These are phyloP conservation scores for Monodelphis domestica DNA, from an alignment of 2,797 vertebrate species.

Conservation along the genomic window DNA sequence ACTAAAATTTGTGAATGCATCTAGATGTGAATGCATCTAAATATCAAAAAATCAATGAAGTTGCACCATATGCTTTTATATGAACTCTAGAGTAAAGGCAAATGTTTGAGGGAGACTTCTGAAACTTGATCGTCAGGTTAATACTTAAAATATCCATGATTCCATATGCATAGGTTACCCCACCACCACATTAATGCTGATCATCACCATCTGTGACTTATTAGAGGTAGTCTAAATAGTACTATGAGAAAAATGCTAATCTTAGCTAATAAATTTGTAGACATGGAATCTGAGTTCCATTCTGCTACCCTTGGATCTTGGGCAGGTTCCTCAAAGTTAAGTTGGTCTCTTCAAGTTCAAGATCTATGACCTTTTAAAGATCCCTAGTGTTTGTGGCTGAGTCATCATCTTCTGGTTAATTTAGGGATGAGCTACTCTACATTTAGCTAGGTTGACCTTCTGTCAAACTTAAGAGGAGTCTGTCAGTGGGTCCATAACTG, in stretches of 20 bases:
- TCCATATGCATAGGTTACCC: background rate
- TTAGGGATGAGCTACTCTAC: background rate
- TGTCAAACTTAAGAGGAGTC: background rate
- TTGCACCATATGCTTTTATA: conserved; percentile 21
- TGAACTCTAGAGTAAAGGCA: conserved; percentile 3
- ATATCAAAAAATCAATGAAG: background rate
- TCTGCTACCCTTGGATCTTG: background rate
- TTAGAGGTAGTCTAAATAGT: background rate
- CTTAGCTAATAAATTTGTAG: background rate
- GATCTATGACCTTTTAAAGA: background rate
- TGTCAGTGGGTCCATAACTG: background rate
- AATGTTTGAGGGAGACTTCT: conserved; percentile 46
- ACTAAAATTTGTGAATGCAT: conserved; percentile 13
- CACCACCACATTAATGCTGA: background rate
- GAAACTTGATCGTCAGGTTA: background rate
- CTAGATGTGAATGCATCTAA: background rate
- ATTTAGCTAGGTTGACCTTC: background rate
- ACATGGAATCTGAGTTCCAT: background rate
- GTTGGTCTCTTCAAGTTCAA: background rate
- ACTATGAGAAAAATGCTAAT: background rate
- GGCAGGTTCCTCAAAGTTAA: background rate
- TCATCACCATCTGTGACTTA: background rate
- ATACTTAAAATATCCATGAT: background rate
- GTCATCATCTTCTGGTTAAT: background rate
- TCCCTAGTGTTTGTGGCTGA: background rate